These are phyloP conservation scores for Hylyphantes graminicola DNA, from an alignment of 1,140 invertebrate species.

Conservation along the genomic window DNA sequence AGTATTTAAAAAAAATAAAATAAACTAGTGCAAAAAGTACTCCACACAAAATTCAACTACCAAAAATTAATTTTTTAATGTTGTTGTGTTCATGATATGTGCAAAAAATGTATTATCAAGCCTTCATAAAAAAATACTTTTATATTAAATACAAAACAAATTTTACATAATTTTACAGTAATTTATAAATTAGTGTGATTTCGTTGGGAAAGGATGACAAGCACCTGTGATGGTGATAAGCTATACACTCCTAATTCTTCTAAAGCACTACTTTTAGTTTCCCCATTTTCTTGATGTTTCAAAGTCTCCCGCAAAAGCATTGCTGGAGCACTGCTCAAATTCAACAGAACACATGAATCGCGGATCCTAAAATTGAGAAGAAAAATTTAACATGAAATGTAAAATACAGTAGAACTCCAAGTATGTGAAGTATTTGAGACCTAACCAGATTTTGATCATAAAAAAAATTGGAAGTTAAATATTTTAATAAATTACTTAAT, in stretches of 20 bases:
- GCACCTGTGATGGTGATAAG: slow-evolving; percentile 58
- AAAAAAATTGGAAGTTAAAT: too few relatives aligned
- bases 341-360: slow-evolving; percentile 82
- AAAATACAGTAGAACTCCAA: too few relatives aligned
- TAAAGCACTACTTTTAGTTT: slow-evolving; percentile 54
- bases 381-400: not conserved
- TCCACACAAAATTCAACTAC: too few relatives aligned
- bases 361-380: slow-evolving; percentile 75
- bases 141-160: not conserved
- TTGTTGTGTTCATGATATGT: too few relatives aligned
- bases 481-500: too few relatives aligned
- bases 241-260: slow-evolving; percentile 59
- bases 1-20: too few relatives aligned
- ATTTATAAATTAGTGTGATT: slow-evolving; percentile 34
- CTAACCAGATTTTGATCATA: too few relatives aligned
- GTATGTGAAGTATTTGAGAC: too few relatives aligned
- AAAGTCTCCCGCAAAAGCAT: slow-evolving; percentile 79
- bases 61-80: too few relatives aligned
- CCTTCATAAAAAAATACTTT: not conserved
- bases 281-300: slow-evolving; percentile 62
- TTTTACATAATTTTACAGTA: not conserved
- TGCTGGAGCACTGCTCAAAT: slow-evolving; percentile 80
- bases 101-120: too few relatives aligned
- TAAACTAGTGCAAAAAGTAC: too few relatives aligned
- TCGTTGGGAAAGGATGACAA: slow-evolving; percentile 56